Conservation (phyloP, 2,113 vertebrate species). For the Taxidea taxus region DNA sequence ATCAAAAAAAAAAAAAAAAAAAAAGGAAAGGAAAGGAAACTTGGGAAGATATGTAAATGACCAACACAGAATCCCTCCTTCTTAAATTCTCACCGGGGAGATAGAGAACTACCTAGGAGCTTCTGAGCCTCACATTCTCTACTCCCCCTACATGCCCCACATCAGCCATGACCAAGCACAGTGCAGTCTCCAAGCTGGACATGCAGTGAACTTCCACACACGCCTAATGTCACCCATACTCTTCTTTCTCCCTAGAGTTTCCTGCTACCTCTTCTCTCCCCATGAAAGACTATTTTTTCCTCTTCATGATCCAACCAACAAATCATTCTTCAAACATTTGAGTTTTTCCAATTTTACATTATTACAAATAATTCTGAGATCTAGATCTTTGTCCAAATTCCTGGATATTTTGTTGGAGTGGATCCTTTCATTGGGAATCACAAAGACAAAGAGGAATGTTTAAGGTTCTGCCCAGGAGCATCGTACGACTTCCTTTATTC, state of each 20-base stretch:
- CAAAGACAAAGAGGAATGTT: neutral
- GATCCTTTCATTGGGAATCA: neutral
- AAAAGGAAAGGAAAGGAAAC: neutral
- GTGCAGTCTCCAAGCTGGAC: neutral
- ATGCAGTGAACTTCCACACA: neutral
- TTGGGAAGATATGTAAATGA: neutral
- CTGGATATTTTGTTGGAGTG: neutral
- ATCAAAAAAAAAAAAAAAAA: accelerated
- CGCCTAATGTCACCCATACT: accelerated
- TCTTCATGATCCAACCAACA: neutral
- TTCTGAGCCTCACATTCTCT: neutral
- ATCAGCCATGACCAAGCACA: accelerated
- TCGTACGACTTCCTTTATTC: neutral
- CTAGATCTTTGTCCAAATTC: neutral
- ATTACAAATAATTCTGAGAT: neutral
- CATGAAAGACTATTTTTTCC: neutral
- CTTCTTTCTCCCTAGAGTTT: neutral
- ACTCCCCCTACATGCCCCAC: accelerated
- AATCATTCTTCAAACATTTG: neutral
- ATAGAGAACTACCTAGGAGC: too few relatives aligned
- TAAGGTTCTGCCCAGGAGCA: neutral
- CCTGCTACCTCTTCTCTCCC: too few relatives aligned
- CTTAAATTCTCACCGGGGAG: neutral
- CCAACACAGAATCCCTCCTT: neutral
- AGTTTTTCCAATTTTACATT: neutral